Evolutionary conservation across 2,113 vertebrate genomes (phyloP), one percentile per base, ranked within the genome.

Genomic region (Protobothrops mucrosquamatus): DNA sequence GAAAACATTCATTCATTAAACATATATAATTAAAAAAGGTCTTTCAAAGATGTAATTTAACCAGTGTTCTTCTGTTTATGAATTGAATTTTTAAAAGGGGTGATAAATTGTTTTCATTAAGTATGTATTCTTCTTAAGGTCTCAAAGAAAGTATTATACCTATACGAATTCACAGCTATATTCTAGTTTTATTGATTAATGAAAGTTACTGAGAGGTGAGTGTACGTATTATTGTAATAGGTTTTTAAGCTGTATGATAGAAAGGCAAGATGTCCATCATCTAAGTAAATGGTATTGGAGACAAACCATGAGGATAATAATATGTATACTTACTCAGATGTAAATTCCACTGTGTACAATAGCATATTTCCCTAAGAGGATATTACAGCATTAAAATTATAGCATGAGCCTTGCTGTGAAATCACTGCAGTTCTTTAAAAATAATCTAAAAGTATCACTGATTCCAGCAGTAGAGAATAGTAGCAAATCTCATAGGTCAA

Each of bases 51-150:
- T 54, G 93, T 94, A 81, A 94, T 39, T 61, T 43, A 39, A 86
- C 93, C 93, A 59, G n/a, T 94, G 64, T 91, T 95, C 94, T 92
- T 93, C 74, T 91, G 55, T 94, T 88, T 94, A n/a, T 94, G 90
- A 95, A 89, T 14, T 64, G 51, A 54, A 88, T 43, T 69, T 43
- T 56, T 89, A 92, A 89, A 89, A 81, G 64, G 3, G 89, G 34
- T 26, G 43, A 29, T 56, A 46, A 24, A 55, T 46, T 89, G 74
- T 81, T 52, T 55, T 18, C 2, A 10, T 34, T 86, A 87, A 46
- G 12, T 51, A n/a, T 22, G 39, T 22, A n/a, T 48, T 57, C 3
- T n/a, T 26, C 29, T 87, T 61, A 87, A 48, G 81, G 29, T 29
- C 56, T 20, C 74, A 91, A 87, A 59, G n/a, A 90, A 90, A 29